Evolutionary conservation across 1,140 invertebrate genomes (phyloP), one percentile per base, ranked within the genome.

Genomic region (Drosophila sechellia): DNA sequence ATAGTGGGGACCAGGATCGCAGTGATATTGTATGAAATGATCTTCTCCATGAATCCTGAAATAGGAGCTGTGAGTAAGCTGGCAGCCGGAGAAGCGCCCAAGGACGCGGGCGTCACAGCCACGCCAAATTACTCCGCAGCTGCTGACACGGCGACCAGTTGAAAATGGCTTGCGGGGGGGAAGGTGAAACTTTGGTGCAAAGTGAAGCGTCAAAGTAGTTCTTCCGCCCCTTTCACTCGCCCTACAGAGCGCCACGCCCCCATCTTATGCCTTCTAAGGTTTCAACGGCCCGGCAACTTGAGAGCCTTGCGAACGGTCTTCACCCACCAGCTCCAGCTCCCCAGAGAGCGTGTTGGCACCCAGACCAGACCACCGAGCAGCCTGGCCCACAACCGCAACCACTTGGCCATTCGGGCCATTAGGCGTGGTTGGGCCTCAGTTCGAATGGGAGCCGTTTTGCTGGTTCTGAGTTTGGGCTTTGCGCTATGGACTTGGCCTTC

Each of bases 341-440:
- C 11, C 3, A 22, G 13, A 8, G 31, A 15, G 11, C 25, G 27
- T 50, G 48, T 34, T 15, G 27, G 27, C 48, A 50, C 48, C 48
- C 46, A 27, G n/a, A 4, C 22, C 13, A 2, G 6, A 1, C 12
- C 22, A 6, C 8, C 37, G 22, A 27, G 31, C 12, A 5, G 6
- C 8, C 13, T 27, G 37, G 22, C 15, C 34, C 34, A 65, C 59
- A 65, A 68, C 64, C 64, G 15, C 64, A 68, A 68, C 64, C 64
- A 25, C 64, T 68, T 68, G 64, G 60, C 64, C 64, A 66, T 45
- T 43, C 17, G 60, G 46, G 60, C 64, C 60, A 68, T 68, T 68
- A 68, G 64, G 61, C 64, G 60, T 53, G 60, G 64, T 66, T 45
- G 66, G 22, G 37, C 31, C 27, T 58, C 43, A 10, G 31, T 56